These are phyloP conservation scores for Formica selysi DNA, from an alignment of 1,140 invertebrate genomes.

Conservation along the genomic window DNA sequence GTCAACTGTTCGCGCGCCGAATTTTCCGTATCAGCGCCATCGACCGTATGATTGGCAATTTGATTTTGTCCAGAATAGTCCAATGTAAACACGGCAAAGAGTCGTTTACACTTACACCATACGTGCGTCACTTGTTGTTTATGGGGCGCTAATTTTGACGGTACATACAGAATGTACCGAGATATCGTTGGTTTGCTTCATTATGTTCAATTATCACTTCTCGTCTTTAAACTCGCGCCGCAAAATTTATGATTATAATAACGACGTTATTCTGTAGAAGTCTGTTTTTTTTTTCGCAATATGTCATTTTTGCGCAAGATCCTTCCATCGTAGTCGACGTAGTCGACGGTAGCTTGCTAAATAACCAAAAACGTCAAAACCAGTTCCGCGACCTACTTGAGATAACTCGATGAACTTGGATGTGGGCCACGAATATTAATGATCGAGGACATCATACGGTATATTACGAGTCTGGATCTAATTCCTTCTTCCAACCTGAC, in stretches of 20 bases:
- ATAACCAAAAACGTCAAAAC: conserved; percentile 66
- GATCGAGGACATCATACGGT: conserved; percentile 47
- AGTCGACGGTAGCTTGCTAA: conserved; percentile 44
- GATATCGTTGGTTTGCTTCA: background rate
- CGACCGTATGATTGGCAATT: conserved; percentile 46
- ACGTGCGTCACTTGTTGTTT: background rate
- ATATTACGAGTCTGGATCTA: background rate
- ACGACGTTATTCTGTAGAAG: background rate
- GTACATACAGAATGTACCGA: background rate
- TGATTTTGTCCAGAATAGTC: conserved; percentile 46
- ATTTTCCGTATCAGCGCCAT: conserved; percentile 30
- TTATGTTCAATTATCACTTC: background rate
- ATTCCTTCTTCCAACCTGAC: background rate
- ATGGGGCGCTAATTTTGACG: background rate
- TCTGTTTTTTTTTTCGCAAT: background rate
- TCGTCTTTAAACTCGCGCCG: background rate
- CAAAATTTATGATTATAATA: background rate
- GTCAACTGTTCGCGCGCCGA: conserved; percentile 2
- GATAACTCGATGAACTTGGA: conserved; percentile 52
- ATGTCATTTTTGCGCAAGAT: conserved; percentile 27
- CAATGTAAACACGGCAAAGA: conserved; percentile 18
- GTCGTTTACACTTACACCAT: background rate
- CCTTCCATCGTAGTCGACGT: conserved; percentile 30
- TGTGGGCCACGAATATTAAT: conserved; percentile 65
- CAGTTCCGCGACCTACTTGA: conserved; percentile 68